Evolutionary conservation across 2,113 vertebrate genomes (phyloP).

Genomic region (Pleuronectes platessa): DNA sequence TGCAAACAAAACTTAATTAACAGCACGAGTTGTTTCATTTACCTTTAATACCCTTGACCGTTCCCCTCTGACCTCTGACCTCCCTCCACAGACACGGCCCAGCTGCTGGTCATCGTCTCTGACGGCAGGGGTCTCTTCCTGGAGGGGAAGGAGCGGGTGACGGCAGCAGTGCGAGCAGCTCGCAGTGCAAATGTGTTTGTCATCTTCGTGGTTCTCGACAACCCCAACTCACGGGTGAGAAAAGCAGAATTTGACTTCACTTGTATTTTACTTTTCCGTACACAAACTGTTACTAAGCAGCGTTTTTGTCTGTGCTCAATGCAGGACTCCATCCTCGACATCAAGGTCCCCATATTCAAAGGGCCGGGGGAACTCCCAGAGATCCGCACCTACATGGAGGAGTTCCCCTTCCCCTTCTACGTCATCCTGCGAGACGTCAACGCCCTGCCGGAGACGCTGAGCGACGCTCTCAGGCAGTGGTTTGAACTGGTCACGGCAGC

Average conservation of each 20-base stretch:
- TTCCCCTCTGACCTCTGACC: background rate
- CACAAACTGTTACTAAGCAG: background rate
- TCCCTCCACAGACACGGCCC: constrained; percentile 86
- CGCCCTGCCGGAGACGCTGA: constrained; percentile 92
- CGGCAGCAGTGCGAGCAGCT: constrained; percentile 87
- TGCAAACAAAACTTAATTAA: too few relatives aligned
- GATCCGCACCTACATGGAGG: constrained; percentile 98
- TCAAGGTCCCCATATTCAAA: constrained; percentile 97
- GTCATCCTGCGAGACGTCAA: constrained; percentile 94
- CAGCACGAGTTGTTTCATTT: background rate
- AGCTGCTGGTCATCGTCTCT: constrained; percentile 94
- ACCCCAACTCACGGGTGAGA: constrained; percentile 94
- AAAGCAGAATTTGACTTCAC: background rate
- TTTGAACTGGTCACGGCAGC: constrained; percentile 94
- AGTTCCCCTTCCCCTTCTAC: constrained; percentile 99
- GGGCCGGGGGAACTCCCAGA: constrained; percentile 92
- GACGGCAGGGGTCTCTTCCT: constrained; percentile 96
- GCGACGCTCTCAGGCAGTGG: constrained; percentile 97
- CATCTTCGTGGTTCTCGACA: constrained; percentile 96
- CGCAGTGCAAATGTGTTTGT: constrained; percentile 91
- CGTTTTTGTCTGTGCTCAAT: background rate
- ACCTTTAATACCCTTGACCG: too few relatives aligned
- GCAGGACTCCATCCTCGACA: constrained; percentile 97
- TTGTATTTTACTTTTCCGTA: background rate
- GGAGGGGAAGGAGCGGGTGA: constrained; percentile 95